A percentile compares a stretch with the other conserved stretches of the same genome.
These are phyloP conservation scores for Zophobas morio DNA, from an alignment of 1,140 invertebrate genomes.

Conservation along the genomic window DNA sequence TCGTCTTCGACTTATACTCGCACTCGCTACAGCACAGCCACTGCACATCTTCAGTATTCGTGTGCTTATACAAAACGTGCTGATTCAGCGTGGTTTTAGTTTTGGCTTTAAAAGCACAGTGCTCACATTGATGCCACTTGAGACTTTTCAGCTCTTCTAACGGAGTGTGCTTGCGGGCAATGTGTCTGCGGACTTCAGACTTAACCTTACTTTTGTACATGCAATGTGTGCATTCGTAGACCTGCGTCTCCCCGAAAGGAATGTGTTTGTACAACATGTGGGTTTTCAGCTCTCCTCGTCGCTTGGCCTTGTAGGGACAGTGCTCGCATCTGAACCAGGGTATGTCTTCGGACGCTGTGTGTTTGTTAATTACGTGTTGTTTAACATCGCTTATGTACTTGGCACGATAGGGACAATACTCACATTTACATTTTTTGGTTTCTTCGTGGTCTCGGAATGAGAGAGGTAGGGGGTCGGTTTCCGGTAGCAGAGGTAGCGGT, in stretches of 20 bases:
- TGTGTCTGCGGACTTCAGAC: neutral
- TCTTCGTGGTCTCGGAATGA: neutral
- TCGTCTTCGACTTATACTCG: neutral
- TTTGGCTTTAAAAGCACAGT: neutral
- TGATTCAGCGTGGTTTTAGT: neutral
- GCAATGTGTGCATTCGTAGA: conserved; percentile 5
- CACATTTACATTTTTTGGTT: neutral
- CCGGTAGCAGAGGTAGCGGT: neutral
- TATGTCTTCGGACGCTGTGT: neutral
- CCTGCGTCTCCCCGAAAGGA: neutral
- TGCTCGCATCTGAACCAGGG: neutral
- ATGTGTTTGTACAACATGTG: conserved; percentile 1
- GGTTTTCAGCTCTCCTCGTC: neutral
- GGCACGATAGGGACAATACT: neutral
- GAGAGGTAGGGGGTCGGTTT: neutral
- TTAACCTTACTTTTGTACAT: conserved; percentile 3
- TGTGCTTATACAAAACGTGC: conserved; percentile 4
- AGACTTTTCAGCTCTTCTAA: neutral
- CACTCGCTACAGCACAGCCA: neutral
- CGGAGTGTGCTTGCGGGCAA: neutral
- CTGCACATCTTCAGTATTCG: neutral
- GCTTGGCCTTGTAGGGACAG: conserved; percentile 1
- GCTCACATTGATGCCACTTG: conserved; percentile 4
- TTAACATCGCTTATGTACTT: conserved; percentile 2
- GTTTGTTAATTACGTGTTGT: neutral